A percentile compares a stretch with the other conserved stretches of the same genome.
phyloP scores from a whole-genome alignment of 1,140 invertebrate genomes.

The Samia ricini region DNA sequence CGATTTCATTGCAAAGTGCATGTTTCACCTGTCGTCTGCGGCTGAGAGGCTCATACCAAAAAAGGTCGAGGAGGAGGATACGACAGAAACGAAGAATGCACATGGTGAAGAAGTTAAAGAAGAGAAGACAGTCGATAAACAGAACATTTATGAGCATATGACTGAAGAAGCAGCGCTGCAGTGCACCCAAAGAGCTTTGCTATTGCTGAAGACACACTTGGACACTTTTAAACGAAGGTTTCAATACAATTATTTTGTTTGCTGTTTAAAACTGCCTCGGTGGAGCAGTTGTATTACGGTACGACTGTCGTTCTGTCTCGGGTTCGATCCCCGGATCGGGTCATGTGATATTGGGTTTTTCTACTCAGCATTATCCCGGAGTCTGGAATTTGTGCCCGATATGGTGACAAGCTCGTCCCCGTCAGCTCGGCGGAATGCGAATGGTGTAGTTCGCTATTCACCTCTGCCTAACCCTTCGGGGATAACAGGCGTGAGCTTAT shows the following conservation, averaged over 20 bases:
- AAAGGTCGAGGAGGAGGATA: constrained; percentile 48
- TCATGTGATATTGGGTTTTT: too few relatives aligned
- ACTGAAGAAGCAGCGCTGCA: constrained; percentile 89
- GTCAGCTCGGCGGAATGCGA: too few relatives aligned
- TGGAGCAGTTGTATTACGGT: too few relatives aligned
- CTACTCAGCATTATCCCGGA: too few relatives aligned
- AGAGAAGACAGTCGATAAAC: constrained; percentile 56
- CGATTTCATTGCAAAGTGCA: constrained; percentile 94
- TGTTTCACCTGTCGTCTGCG: constrained; percentile 91
- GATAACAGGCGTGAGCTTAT: too few relatives aligned
- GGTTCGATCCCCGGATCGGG: too few relatives aligned
- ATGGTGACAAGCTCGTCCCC: too few relatives aligned
- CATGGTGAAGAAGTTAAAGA: constrained; percentile 38
- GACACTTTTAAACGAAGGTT: constrained; percentile 92
- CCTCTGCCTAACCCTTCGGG: too few relatives aligned
- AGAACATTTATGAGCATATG: constrained; percentile 64
- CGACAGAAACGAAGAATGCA: constrained; percentile 23
- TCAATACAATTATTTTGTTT: neutral
- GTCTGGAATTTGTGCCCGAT: too few relatives aligned
- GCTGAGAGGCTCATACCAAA: constrained; percentile 82
- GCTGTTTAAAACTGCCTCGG: too few relatives aligned
- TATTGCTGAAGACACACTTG: constrained; percentile 93
- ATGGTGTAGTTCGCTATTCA: too few relatives aligned
- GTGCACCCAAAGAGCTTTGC: constrained; percentile 92
- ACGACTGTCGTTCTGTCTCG: too few relatives aligned